Conservation (phyloP, 2,113 vertebrate genomes). For the Terrapene triunguis region DNA sequence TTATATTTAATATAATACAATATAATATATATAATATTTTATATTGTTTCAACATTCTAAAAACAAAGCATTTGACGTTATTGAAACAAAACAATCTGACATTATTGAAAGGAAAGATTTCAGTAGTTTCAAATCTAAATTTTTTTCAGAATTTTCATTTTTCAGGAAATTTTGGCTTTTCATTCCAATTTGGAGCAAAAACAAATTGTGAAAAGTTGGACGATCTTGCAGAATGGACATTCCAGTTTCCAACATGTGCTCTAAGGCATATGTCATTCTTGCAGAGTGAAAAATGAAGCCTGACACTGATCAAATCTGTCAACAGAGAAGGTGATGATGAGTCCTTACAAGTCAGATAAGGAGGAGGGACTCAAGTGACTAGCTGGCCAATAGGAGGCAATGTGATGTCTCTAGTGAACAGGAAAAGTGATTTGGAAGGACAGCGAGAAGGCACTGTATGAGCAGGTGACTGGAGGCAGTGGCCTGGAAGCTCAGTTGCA, state of each 20-base stretch:
- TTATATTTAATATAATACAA: background rate
- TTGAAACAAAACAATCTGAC: background rate
- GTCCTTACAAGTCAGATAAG: background rate
- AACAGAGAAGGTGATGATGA: background rate
- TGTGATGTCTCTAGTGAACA: background rate
- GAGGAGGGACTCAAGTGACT: background rate
- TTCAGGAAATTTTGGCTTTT: background rate
- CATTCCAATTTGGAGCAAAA: background rate
- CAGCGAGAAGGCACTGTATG: background rate
- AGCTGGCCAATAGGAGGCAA: background rate
- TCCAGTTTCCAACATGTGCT: background rate
- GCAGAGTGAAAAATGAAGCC: background rate
- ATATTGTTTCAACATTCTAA: background rate
- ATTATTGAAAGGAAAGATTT: background rate
- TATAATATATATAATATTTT: background rate
- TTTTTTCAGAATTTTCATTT: background rate
- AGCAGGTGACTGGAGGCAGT: background rate
- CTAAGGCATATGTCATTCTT: background rate
- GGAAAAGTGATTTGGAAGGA: background rate
- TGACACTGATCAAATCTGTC: background rate
- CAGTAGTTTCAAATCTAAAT: background rate
- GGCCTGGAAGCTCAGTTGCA: background rate
- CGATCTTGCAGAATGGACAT: background rate
- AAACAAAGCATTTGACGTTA: background rate
- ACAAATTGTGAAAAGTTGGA: background rate